Evolutionary conservation across 2,888 invertebrate genomes (phyloP).

Genomic region (Oeneis ivallda): DNA sequence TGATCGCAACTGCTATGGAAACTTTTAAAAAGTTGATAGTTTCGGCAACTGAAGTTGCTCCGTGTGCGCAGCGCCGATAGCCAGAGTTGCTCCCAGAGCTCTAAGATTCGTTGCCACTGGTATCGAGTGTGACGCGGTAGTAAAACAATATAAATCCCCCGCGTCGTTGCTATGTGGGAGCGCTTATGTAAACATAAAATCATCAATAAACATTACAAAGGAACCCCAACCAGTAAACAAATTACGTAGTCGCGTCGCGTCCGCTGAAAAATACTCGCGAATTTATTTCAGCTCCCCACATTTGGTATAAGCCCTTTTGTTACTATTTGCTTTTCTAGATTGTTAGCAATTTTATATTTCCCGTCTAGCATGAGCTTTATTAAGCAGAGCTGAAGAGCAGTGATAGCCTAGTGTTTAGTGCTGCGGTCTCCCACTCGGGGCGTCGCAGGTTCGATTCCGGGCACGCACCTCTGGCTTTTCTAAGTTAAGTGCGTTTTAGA

Average conservation of each 20-base stretch:
- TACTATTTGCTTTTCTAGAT: constrained; percentile 51
- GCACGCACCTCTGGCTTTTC: too few relatives aligned
- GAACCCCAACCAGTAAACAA: constrained; percentile 46
- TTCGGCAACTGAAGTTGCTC: too few relatives aligned
- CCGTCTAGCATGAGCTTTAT: too few relatives aligned
- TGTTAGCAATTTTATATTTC: constrained; percentile 14
- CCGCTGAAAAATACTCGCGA: constrained; percentile 59
- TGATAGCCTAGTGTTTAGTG: too few relatives aligned
- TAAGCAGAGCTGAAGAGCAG: too few relatives aligned
- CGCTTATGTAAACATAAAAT: constrained; percentile 21
- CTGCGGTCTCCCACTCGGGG: too few relatives aligned
- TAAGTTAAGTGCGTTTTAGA: too few relatives aligned
- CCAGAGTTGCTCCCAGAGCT: too few relatives aligned
- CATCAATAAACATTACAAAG: constrained; percentile 31
- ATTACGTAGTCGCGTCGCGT: constrained; percentile 65
- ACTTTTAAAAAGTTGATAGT: too few relatives aligned
- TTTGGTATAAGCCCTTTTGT: constrained; percentile 45
- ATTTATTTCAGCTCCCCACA: constrained; percentile 61
- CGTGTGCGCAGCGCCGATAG: too few relatives aligned
- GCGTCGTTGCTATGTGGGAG: not conserved
- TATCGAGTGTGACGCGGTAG: not conserved
- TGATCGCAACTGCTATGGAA: too few relatives aligned
- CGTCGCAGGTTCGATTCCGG: too few relatives aligned
- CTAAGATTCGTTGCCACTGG: not conserved
- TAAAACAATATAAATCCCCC: not conserved